phyloP scores from a whole-genome alignment of 2,888 invertebrate genomes.

The Girardia tigrina region DNA sequence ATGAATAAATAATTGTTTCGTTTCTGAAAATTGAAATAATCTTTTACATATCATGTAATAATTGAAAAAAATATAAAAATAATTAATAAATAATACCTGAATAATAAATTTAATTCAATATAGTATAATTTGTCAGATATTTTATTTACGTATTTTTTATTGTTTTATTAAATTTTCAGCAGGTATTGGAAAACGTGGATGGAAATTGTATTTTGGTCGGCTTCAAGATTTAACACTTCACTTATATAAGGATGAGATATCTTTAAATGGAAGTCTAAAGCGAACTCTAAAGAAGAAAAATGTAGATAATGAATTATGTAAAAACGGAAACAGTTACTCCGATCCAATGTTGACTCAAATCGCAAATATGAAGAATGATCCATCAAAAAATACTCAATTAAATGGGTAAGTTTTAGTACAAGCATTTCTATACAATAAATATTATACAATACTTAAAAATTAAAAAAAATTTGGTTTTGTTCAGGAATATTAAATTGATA shows the following conservation, averaged over 20 bases:
- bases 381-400: neutral
- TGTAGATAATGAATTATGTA: neutral
- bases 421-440: too few species aligned
- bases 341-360: neutral
- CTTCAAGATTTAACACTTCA: conserved; percentile 32
- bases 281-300: neutral
- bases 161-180: conserved; percentile 30
- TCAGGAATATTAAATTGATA: too few species aligned
- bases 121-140: too few species aligned
- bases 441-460: too few species aligned
- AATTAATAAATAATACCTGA: too few species aligned
- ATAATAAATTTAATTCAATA: too few species aligned
- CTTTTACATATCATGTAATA: too few species aligned
- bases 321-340: neutral
- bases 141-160: too few species aligned
- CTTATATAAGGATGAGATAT: conserved; percentile 34
- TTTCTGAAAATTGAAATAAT: too few species aligned
- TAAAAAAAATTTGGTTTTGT: too few species aligned
- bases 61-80: too few species aligned
- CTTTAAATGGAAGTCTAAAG: neutral
- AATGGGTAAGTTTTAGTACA: neutral
- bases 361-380: neutral
- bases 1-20: too few species aligned
- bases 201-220: conserved; percentile 33
- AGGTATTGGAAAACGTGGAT: conserved; percentile 34